A percentile compares a stretch with the other conserved stretches of the same genome.
Conservation (phyloP, 1,140 invertebrate species). For the Diprion similis region DNA sequence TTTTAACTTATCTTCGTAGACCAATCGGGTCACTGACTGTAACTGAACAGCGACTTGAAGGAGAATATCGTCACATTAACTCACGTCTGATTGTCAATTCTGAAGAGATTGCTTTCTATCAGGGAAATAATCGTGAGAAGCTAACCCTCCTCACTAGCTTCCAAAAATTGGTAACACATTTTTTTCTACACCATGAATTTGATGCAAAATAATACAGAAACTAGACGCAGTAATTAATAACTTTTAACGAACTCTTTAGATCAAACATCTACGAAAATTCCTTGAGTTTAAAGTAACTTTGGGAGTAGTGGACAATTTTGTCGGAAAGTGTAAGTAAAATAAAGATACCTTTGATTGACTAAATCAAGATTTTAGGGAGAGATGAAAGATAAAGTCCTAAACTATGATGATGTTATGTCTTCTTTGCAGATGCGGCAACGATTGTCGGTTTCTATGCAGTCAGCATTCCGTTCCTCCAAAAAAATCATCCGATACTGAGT, state of each 20-base stretch:
- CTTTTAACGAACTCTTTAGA: slow-evolving; percentile 51
- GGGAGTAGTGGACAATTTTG: slow-evolving; percentile 94
- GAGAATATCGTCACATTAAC: slow-evolving; percentile 97
- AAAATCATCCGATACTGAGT: slow-evolving; percentile 70
- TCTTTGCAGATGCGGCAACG: slow-evolving; percentile 85
- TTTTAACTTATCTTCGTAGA: slow-evolving; percentile 81
- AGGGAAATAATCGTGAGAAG: slow-evolving; percentile 90
- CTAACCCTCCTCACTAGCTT: slow-evolving; percentile 88
- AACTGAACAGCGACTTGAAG: slow-evolving; percentile 94
- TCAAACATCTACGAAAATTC: slow-evolving; percentile 85
- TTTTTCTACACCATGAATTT: slow-evolving; percentile 8
- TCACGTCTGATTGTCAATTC: slow-evolving; percentile 96
- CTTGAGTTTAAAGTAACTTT: slow-evolving; percentile 91
- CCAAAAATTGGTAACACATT: slow-evolving; percentile 78
- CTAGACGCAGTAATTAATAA: background rate
- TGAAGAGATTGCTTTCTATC: slow-evolving; percentile 98
- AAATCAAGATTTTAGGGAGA: slow-evolving; percentile 9
- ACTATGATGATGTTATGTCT: slow-evolving; percentile 30
- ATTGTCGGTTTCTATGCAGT: slow-evolving; percentile 96
- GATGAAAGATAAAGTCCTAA: slow-evolving; percentile 6
- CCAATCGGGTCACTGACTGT: slow-evolving; percentile 91
- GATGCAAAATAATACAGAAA: background rate
- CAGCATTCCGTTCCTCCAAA: slow-evolving; percentile 89
- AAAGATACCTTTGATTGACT: slow-evolving; percentile 14
- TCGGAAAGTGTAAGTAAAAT: slow-evolving; percentile 89